Evolutionary conservation across 1,140 invertebrate species (phyloP), one percentile per base, ranked within the genome.

Genomic region (Olivierus martensii): DNA sequence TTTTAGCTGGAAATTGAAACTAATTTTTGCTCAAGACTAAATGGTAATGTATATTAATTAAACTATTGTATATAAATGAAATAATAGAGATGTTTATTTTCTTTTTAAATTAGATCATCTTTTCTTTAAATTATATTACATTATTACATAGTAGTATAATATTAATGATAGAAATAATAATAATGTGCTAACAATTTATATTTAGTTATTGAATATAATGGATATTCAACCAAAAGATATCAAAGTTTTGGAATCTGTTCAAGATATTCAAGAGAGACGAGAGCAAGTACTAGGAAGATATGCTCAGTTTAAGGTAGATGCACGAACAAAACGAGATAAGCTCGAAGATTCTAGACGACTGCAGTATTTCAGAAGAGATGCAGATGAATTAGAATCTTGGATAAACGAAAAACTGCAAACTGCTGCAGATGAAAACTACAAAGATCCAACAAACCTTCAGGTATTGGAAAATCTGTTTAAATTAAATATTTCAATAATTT

Each of bases 321-420:
- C 92, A 2, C 80, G 87, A 46, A 79, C 81, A 19, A 93, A 97
- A 67, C 77, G 93, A 52, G 86, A 93, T 65, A 91, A 91, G 63
- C 77, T 99, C 34, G 95, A 99, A 74, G 95, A 99, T 71, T 95
- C 93, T 15, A 77, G 94, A 58, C 79, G 90, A 60, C 98, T 83
- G 69, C 81, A 97, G 75, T 99, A 98, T 71, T 99, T 99, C 71
- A 97, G 96, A 74, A 78, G 94, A 61, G 95, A 99, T 77, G 93
- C 94, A 51, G 93, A 99, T 67, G 95, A 99, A 73, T 76, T 99
- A 52, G 93, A 99, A 73, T 90, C 87, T 45, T 99, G 95, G 95
- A 98, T 99, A 65, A 80, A 90, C 63, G 95, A 99, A 69, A 99
- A 99, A 67, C 72, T 99, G 18, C 93, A 99, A 70, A 92, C 93